Conservation (phyloP, 30 jellyfish, hydroid and myxozoan species). For the Aurelia sp. region DNA sequence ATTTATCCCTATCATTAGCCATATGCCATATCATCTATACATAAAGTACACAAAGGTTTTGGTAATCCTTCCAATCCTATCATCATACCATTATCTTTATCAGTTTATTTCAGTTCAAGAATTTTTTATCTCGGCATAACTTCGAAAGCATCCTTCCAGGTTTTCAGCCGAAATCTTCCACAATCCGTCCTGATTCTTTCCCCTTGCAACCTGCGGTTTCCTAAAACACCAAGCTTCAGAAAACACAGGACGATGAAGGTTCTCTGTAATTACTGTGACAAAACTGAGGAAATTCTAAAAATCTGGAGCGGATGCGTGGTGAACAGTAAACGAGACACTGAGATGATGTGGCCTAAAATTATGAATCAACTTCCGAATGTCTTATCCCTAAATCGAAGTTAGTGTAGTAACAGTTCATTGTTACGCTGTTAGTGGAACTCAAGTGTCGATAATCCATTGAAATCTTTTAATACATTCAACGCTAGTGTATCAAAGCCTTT, state of each 20-base stretch:
- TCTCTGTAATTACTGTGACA: not conserved
- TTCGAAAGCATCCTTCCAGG: not conserved
- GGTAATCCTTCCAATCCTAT: too few relatives aligned
- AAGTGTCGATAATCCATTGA: not conserved
- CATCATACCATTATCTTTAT: too few relatives aligned
- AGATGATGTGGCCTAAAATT: slow-evolving; percentile 6
- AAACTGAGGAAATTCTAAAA: slow-evolving; percentile 38
- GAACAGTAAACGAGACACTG: slow-evolving; percentile 15
- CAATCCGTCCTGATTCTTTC: not conserved
- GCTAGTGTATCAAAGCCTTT: slow-evolving; percentile 8
- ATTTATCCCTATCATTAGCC: too few relatives aligned
- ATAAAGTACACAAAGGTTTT: too few relatives aligned
- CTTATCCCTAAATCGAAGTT: not conserved
- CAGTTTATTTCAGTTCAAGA: too few relatives aligned
- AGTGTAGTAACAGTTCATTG: slow-evolving; percentile 22
- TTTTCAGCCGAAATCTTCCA: not conserved
- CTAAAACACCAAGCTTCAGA: not conserved
- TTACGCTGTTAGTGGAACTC: not conserved
- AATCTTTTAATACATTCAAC: not conserved
- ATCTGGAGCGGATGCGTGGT: slow-evolving; percentile 68
- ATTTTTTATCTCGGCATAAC: too few relatives aligned
- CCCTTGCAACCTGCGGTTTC: not conserved
- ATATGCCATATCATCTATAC: too few relatives aligned
- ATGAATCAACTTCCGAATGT: slow-evolving; percentile 15
- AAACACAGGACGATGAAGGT: not conserved